Base-by-base conservation (phyloP, 2,888 invertebrate species). In the Acrobasis consociella region DNA sequence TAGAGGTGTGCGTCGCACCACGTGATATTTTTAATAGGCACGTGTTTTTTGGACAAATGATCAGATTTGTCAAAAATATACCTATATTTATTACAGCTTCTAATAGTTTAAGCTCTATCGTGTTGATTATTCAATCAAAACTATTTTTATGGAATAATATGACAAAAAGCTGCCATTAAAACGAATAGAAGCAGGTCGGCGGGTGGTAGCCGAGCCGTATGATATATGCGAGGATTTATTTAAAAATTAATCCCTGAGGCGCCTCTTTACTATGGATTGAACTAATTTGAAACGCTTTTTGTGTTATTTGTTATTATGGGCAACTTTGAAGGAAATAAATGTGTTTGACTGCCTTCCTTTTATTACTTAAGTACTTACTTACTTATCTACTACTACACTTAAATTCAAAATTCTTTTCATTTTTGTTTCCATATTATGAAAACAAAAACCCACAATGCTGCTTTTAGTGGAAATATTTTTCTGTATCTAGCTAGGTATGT, bases 1-100 rank as follows among this genome's bases (percentile, higher is more conserved):
- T 83, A 84, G 78, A 87, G 86, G 85, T 87, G 83, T 77, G 82
- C 85, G 76, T 73, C 75, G 76, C 78, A 76, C 82, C 83, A 85
- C 81, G 81, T 85, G 83, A 87, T 80, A 77, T 72, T 77, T 69
- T 71, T 74, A 73, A 68, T 67, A 58, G 64, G 67, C 49, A 50
- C 13, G 10, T 61, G 46, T 61, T 61, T 31, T 22, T 42, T 61
- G 58, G 37, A 66, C 60, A 63, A 63, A 56, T 59, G 50, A 62
- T 55, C 58, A 55, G 50, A 50, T 60, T 56, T 46, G n/a, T n/a
- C 46, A 46, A 46, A 46, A 46, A 1, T 13, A 31, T n/a, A 13
- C 46, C 5, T 46, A n/a, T n/a, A 5, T 13, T n/a, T 46, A n/a
- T n/a, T n/a, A n/a, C 3, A 46, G n/a, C 46, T 46, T 46, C 13